Percentiles rank a stretch among this genome's conserved stretches.
Evolutionary conservation across 2,888 invertebrate species (phyloP).

Genomic region (Cataglyphis cursor): DNA sequence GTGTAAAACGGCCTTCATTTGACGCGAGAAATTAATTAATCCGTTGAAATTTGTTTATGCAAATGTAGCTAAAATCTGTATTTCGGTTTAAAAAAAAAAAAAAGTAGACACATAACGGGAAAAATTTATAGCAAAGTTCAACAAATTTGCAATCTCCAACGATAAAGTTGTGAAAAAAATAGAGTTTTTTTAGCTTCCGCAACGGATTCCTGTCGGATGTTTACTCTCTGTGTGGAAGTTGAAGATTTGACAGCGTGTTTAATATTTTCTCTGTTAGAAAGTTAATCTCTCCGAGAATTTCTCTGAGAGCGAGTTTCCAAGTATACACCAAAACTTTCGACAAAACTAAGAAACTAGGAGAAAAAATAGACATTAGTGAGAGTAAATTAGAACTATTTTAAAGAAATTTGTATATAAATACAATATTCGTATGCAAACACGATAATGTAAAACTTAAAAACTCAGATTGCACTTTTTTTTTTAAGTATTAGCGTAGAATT

Average conservation of each 20-base stretch:
- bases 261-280: conserved; percentile 39
- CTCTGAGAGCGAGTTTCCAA: conserved; percentile 9
- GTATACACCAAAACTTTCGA: conserved; percentile 39
- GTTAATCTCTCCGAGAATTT: conserved; percentile 40
- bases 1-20: conserved; percentile 23
- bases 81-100: background rate
- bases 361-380: conserved; percentile 16
- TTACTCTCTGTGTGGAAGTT: background rate
- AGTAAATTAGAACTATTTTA: conserved; percentile 19
- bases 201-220: conserved; percentile 19
- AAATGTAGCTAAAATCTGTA: background rate
- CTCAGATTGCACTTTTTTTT: background rate
- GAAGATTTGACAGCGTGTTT: conserved; percentile 37
- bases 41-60: background rate
- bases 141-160: background rate
- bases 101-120: background rate
- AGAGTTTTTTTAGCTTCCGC: background rate
- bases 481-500: background rate
- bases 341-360: conserved; percentile 19
- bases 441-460: background rate
- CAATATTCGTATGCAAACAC: background rate
- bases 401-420: conserved; percentile 23
- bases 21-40: conserved; percentile 30
- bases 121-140: background rate
- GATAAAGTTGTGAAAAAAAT: background rate